Conservation (phyloP, 2,888 invertebrate genomes). For the Drosophila prolongata region DNA sequence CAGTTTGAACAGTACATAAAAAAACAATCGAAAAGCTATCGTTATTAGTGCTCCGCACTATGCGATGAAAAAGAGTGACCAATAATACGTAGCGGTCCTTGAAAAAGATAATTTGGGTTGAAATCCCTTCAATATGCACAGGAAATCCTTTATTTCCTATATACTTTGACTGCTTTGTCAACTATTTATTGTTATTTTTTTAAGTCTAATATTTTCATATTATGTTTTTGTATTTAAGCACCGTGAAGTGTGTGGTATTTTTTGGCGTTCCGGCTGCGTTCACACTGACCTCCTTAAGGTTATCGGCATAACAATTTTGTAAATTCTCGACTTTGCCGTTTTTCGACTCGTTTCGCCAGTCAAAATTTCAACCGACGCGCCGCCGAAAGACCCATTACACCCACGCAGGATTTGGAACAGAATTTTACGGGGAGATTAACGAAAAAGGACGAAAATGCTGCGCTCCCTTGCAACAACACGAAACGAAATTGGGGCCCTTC, state of each 20-base stretch:
- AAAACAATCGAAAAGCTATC: background rate
- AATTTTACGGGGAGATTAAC: constrained; percentile 8
- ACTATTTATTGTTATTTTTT: background rate
- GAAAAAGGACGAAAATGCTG: constrained; percentile 86
- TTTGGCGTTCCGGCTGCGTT: constrained; percentile 26
- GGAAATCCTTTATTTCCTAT: background rate
- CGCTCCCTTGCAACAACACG: constrained; percentile 89
- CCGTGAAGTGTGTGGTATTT: background rate
- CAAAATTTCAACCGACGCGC: constrained; percentile 50
- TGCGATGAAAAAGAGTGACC: background rate
- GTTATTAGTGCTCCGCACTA: background rate
- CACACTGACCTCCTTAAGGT: constrained; percentile 58
- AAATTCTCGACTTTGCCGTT: constrained; percentile 42
- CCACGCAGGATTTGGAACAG: constrained; percentile 9
- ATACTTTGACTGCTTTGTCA: background rate
- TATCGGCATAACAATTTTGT: constrained; percentile 55
- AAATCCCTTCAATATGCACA: background rate
- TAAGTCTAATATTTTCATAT: background rate
- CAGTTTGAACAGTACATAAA: background rate
- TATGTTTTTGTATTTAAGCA: constrained; percentile 8
- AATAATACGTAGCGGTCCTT: too few species aligned
- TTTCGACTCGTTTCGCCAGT: constrained; percentile 24
- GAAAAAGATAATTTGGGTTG: too few species aligned
- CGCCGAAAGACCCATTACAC: constrained; percentile 10
- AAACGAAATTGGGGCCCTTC: constrained; percentile 87